Evolutionary conservation across 1,140 invertebrate genomes (phyloP), one percentile per base, ranked within the genome.

Genomic region (Conopomorpha cramerella): DNA sequence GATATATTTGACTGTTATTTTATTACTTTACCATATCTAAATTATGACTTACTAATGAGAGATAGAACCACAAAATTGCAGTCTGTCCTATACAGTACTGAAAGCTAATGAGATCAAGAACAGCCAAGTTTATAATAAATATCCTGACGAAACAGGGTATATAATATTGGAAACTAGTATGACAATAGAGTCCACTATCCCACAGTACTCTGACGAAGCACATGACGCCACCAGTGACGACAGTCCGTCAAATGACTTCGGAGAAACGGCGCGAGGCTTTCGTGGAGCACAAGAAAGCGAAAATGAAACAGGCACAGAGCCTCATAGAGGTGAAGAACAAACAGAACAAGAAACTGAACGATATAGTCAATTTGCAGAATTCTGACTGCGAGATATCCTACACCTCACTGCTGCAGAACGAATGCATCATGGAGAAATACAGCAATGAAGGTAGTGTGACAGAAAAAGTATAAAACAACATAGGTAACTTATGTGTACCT

Each of bases 201-300:
- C n/a, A n/a, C 41, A 78, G 76, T 33, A 77, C 76, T 2, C 34
- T 79, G 38, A 79, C 77, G 8, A 79, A 73, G 44, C 73, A 79
- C 35, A 77, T 79, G 46, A 79, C 77, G 6, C 73, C 76, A n/a
- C 77, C 77, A 1, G 56, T 58, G 4, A 68, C 65, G 3, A 56
- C 57, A 0, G 46, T 50, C 16, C 49, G 51, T 12, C 51, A 58
- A 16, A 31, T 57, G 11, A 51, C 49, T 8, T 37, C 50, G 2
- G 45, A 58, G n/a, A 55, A 61, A 27, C 54, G 59, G 6, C 50
- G 62, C 8, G 59, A 67, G 38, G 58, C 55, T 0, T 65, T 68
- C 39, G 55, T 60, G 14, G 64, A 65, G 0, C 56, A 63, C 23
- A 72, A 58, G 32, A 76, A 72, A 37, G 41, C 55, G 1, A 71